Conservation (phyloP, 2,113 vertebrate species). For the Sinocyclocheilus anophthalmus region DNA sequence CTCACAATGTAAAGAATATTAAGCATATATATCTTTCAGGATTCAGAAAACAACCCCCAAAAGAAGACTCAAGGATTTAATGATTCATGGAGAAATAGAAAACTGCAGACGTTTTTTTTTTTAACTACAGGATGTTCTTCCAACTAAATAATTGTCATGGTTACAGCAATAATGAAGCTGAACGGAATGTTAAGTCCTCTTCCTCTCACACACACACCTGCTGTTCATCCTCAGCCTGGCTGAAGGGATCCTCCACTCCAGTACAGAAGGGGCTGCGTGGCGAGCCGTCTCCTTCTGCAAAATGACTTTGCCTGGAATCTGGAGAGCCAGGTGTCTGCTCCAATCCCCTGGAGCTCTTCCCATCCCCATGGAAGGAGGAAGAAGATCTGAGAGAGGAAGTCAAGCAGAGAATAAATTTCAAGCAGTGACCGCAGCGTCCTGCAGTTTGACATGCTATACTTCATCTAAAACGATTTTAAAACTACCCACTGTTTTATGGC, state of each 20-base stretch:
- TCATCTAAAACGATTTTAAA: neutral
- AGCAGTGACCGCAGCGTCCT: neutral
- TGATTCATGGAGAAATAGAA: neutral
- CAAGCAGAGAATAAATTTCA: neutral
- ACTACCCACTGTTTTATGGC: neutral
- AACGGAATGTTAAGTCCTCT: slow-evolving; percentile 42
- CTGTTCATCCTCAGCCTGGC: slow-evolving; percentile 56
- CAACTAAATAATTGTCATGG: slow-evolving; percentile 40
- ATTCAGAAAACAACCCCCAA: neutral
- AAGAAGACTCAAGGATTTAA: neutral
- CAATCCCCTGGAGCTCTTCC: slow-evolving; percentile 53
- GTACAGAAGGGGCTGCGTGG: slow-evolving; percentile 54
- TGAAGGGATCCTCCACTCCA: slow-evolving; percentile 56
- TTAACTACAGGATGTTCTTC: slow-evolving; percentile 6
- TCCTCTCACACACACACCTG: slow-evolving; percentile 55
- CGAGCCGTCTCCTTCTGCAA: slow-evolving; percentile 46
- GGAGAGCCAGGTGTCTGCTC: slow-evolving; percentile 46
- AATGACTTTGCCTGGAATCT: slow-evolving; percentile 39
- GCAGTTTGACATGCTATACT: slow-evolving; percentile 1
- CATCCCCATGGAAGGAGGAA: slow-evolving; percentile 54
- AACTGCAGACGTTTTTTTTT: neutral
- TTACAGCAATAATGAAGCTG: slow-evolving; percentile 30
- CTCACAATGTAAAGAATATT: neutral
- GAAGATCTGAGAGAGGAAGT: slow-evolving; percentile 59
- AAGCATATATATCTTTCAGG: neutral